phyloP scores from a whole-genome alignment of 2,113 vertebrate species.

The Heterotis niloticus region DNA sequence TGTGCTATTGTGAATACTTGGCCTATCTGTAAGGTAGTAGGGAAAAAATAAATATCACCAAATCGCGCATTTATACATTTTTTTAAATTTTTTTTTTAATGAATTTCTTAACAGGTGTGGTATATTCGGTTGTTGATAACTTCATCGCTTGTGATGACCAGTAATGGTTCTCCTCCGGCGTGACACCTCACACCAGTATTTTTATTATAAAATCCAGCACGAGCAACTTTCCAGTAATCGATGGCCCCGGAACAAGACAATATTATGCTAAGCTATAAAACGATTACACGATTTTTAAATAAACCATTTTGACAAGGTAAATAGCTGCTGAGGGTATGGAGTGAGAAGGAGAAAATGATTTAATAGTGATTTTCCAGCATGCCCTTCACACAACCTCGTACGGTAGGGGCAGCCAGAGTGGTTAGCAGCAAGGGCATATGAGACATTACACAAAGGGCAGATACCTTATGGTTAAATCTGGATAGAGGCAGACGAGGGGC shows the following conservation, averaged over 20 bases:
- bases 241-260: not conserved
- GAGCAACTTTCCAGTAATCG: not conserved
- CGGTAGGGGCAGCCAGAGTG: not conserved
- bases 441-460: not conserved
- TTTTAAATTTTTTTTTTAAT: too few relatives aligned
- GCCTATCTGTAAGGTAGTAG: too few relatives aligned
- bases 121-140: too few relatives aligned
- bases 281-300: not conserved
- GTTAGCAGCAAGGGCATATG: not conserved
- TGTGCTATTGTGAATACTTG: too few relatives aligned
- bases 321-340: not conserved
- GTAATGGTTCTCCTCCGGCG: not conserved
- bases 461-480: not conserved
- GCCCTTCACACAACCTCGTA: not conserved
- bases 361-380: not conserved
- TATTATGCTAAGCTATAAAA: not conserved
- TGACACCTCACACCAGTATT: not conserved
- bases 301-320: not conserved
- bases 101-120: too few relatives aligned
- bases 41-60: too few relatives aligned
- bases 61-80: too few relatives aligned
- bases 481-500: not conserved
- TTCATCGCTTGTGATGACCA: too few relatives aligned
- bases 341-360: not conserved
- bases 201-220: not conserved